These are phyloP conservation scores for Lycocerus yunnanus DNA, from an alignment of 2,888 invertebrate species.

Conservation along the genomic window DNA sequence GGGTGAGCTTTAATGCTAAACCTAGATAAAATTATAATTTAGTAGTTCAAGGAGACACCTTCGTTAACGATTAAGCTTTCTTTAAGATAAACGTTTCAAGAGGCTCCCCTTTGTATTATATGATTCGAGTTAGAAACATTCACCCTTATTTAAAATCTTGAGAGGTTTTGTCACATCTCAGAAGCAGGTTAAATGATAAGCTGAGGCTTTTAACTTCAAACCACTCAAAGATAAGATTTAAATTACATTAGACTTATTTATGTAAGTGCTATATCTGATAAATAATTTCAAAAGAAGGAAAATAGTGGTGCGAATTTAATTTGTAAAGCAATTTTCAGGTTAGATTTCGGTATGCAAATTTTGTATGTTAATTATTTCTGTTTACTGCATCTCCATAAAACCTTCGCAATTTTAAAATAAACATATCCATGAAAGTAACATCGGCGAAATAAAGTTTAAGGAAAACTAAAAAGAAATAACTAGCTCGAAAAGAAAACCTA, in stretches of 20 bases:
- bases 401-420: not conserved
- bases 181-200: conserved; percentile 10
- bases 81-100: conserved; percentile 17
- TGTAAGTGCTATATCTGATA: not conserved
- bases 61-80: not conserved
- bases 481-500: not conserved
- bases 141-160: conserved; percentile 10
- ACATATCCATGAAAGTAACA: not conserved
- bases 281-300: not conserved
- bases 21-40: not conserved
- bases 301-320: not conserved
- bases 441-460: not conserved
- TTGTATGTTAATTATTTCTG: not conserved
- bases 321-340: not conserved
- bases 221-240: not conserved
- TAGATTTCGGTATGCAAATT: not conserved
- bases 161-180: conserved; percentile 6
- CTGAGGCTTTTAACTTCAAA: conserved; percentile 2
- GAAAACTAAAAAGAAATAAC: not conserved
- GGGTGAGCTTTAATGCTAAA: not conserved
- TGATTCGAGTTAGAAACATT: not conserved
- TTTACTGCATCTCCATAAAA: not conserved
- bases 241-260: not conserved
- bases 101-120: conserved; percentile 14
- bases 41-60: not conserved